Evolutionary conservation across 2,888 invertebrate genomes (phyloP).

Genomic region (Doris montereyensis): DNA sequence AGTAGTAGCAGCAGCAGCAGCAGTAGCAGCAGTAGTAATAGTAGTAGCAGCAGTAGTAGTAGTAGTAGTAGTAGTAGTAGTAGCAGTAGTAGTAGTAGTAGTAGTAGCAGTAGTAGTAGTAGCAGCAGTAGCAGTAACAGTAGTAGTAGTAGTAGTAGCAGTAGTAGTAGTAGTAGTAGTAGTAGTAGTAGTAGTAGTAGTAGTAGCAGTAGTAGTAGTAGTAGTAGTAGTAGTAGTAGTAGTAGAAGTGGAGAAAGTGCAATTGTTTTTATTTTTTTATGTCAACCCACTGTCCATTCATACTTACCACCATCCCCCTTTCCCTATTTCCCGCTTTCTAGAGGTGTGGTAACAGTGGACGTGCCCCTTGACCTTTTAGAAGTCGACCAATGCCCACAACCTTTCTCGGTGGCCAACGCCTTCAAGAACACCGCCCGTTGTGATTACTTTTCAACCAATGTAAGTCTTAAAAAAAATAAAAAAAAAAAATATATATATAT

Average conservation of each 20-base stretch:
- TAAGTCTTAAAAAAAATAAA: too few species aligned
- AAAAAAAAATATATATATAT: too few species aligned
- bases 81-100: too few species aligned
- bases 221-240: conserved; percentile 28
- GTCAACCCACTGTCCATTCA: too few species aligned
- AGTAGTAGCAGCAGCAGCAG: too few species aligned
- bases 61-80: too few species aligned
- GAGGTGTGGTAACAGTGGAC: conserved; percentile 95
- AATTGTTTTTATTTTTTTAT: too few species aligned
- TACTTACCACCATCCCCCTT: too few species aligned
- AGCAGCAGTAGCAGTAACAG: not conserved
- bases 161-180: conserved; percentile 11
- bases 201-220: conserved; percentile 29
- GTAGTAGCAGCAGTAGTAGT: too few species aligned
- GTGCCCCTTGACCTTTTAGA: conserved; percentile 91
- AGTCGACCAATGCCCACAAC: conserved; percentile 90
- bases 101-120: too few species aligned
- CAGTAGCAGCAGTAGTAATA: too few species aligned
- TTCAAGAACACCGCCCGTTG: conserved; percentile 96
- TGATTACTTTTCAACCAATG: conserved; percentile 89
- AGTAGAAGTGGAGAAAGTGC: conserved; percentile 14
- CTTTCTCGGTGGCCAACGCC: conserved; percentile 86
- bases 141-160: not conserved
- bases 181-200: conserved; percentile 24
- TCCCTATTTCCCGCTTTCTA: conserved; percentile 73